Evolutionary conservation across 2,797 vertebrate genomes (phyloP).

Genomic region (Pseudomugil gertrudae): DNA sequence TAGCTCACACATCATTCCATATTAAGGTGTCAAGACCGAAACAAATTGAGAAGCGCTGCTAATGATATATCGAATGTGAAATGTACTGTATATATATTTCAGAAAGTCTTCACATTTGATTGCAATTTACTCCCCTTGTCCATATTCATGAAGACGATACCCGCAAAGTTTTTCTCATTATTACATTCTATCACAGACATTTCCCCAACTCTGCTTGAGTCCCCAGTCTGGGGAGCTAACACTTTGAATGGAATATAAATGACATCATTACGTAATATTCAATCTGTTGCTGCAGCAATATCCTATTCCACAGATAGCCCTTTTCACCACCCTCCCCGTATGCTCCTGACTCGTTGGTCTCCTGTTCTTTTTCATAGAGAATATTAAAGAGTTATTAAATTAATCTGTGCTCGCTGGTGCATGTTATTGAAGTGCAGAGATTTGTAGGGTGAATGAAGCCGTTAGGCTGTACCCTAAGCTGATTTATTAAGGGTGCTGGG

Average conservation of each 20-base stretch:
- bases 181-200: slow-evolving; percentile 65
- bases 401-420: slow-evolving; percentile 85
- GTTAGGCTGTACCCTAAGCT: slow-evolving; percentile 82
- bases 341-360: slow-evolving; percentile 71
- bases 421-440: slow-evolving; percentile 87
- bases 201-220: slow-evolving; percentile 66
- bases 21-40: not conserved
- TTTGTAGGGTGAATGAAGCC: slow-evolving; percentile 83
- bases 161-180: slow-evolving; percentile 41
- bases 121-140: slow-evolving; percentile 20
- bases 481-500: slow-evolving; percentile 85
- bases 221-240: slow-evolving; percentile 62
- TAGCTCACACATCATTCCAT: slow-evolving; percentile 2
- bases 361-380: slow-evolving; percentile 79
- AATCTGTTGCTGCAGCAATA: slow-evolving; percentile 81
- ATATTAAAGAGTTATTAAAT: slow-evolving; percentile 89
- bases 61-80: not conserved
- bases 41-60: not conserved
- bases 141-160: slow-evolving; percentile 23
- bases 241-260: slow-evolving; percentile 82
- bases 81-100: not conserved
- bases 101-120: slow-evolving; percentile 20
- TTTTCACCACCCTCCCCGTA: slow-evolving; percentile 64
- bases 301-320: slow-evolving; percentile 78
- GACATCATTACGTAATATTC: slow-evolving; percentile 84